Evolutionary conservation across 2,888 invertebrate genomes (phyloP).

Genomic region (Eilema sororculum): DNA sequence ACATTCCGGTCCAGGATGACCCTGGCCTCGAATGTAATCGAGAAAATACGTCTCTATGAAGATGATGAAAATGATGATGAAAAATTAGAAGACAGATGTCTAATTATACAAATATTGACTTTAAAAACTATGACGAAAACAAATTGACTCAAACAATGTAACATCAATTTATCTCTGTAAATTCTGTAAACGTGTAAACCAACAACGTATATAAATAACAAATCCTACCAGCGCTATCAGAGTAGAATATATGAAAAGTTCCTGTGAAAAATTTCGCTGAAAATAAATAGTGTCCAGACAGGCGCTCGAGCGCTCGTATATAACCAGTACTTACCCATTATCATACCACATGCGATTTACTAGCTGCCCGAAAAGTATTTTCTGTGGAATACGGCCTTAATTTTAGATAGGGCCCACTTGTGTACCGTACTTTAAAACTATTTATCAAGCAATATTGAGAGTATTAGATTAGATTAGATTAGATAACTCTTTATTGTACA

Average conservation of each 20-base stretch:
- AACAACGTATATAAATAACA: background rate
- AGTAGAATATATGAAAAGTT: constrained; percentile 42
- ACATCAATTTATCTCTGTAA: background rate
- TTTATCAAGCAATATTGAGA: too few species aligned
- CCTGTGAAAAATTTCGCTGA: constrained; percentile 46
- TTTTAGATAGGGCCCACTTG: background rate
- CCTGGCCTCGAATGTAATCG: too few species aligned
- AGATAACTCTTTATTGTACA: too few species aligned
- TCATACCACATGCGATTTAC: constrained; percentile 25
- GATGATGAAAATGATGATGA: too few species aligned
- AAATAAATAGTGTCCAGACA: constrained; percentile 52
- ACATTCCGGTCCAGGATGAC: too few species aligned
- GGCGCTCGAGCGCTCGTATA: constrained; percentile 32
- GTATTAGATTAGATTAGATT: too few species aligned
- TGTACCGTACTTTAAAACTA: background rate
- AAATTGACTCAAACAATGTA: background rate
- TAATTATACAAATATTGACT: background rate
- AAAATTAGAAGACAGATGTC: too few species aligned
- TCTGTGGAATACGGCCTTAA: constrained; percentile 22
- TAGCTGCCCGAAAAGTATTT: constrained; percentile 33
- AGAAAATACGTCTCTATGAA: too few species aligned
- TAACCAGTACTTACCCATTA: constrained; percentile 19
- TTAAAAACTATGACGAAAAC: background rate
- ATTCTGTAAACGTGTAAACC: constrained; percentile 4
- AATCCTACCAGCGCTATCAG: constrained; percentile 26